Evolutionary conservation across 2,113 vertebrate genomes (phyloP).

Genomic region (Fulica atra): DNA sequence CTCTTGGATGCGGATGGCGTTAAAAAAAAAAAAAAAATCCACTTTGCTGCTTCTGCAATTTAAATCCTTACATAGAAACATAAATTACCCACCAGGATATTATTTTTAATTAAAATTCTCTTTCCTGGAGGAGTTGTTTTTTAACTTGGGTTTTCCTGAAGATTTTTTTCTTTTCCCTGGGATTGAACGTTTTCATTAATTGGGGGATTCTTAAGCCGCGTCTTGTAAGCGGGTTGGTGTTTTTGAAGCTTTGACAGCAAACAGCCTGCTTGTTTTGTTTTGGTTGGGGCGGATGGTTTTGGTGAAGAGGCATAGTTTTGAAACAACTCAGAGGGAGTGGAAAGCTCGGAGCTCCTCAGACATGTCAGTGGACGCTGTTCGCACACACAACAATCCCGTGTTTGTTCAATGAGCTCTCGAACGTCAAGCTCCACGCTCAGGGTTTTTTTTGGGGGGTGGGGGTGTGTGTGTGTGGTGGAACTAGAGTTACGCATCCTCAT

Average conservation of each 20-base stretch:
- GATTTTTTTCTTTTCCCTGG: slow-evolving; percentile 20
- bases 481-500: neutral
- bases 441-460: too few species aligned
- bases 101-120: slow-evolving; percentile 66
- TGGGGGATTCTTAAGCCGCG: neutral
- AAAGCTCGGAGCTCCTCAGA: neutral
- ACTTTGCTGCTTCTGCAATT: slow-evolving; percentile 56
- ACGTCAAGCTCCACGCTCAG: neutral
- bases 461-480: too few species aligned
- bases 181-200: slow-evolving; percentile 13
- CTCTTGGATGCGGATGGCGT: neutral
- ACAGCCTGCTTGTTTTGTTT: slow-evolving; percentile 54
- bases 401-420: slow-evolving; percentile 31
- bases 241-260: slow-evolving; percentile 55
- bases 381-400: neutral
- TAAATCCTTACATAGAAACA: neutral
- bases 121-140: slow-evolving; percentile 38
- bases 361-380: neutral
- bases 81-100: slow-evolving; percentile 48
- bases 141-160: slow-evolving; percentile 3
- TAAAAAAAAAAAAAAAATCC: neutral
- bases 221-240: neutral
- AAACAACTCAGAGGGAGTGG: slow-evolving; percentile 8
- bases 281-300: slow-evolving; percentile 23
- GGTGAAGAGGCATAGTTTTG: slow-evolving; percentile 6